These are phyloP conservation scores for Neoscelio sp. DNA, from an alignment of 2,888 invertebrate species.

Conservation along the genomic window DNA sequence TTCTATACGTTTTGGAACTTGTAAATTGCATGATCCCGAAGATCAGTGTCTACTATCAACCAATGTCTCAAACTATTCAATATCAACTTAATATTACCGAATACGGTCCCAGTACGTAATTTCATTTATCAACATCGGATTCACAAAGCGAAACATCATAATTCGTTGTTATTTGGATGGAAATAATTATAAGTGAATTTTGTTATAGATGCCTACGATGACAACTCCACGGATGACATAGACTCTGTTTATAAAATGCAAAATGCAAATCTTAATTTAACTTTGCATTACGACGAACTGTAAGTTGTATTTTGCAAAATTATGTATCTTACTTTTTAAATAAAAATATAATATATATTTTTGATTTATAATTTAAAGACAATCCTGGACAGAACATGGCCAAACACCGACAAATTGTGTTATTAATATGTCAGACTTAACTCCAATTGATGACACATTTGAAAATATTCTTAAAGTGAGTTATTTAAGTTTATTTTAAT, in stretches of 20 bases:
- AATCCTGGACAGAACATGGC: conserved; percentile 75
- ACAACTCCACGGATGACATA: conserved; percentile 80
- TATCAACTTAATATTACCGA: conserved; percentile 88
- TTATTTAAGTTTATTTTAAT: too few species aligned
- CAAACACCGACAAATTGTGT: conserved; percentile 76
- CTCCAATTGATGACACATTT: conserved; percentile 84
- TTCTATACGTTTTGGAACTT: conserved; percentile 86
- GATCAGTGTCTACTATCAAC: conserved; percentile 81
- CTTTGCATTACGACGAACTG: conserved; percentile 85
- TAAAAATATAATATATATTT: too few species aligned
- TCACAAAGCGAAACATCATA: too few species aligned
- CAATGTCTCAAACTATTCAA: conserved; percentile 77
- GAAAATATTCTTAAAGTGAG: conserved; percentile 84
- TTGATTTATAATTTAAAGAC: conserved; percentile 72
- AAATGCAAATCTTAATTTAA: conserved; percentile 86
- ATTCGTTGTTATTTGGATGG: too few species aligned
- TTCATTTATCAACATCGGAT: too few species aligned
- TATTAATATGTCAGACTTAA: conserved; percentile 77
- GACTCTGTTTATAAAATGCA: conserved; percentile 82
- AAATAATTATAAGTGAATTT: conserved; percentile 16
- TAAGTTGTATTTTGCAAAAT: conserved; percentile 76
- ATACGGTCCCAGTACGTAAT: conserved; percentile 84
- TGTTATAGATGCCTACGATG: conserved; percentile 80
- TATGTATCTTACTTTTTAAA: neutral
- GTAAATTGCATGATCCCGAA: conserved; percentile 84